Conservation (phyloP, 2,113 vertebrate genomes). For the Zosterops hypoxanthus region DNA sequence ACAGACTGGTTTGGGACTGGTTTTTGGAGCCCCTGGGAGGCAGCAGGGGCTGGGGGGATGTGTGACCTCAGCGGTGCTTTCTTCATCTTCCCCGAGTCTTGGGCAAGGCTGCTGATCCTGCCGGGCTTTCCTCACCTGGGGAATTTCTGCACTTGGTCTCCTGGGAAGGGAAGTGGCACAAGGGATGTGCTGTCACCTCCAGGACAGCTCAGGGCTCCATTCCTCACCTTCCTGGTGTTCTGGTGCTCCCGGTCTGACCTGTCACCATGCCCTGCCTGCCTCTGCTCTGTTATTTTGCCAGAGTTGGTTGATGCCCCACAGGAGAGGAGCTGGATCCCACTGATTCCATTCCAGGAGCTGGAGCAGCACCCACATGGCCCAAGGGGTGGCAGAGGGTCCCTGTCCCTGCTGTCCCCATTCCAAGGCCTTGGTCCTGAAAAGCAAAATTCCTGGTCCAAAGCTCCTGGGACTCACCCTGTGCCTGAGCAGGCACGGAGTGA, state of each 20-base stretch:
- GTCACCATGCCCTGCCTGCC: accelerated
- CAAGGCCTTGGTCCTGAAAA: neutral
- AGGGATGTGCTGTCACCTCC: neutral
- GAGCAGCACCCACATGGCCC: neutral
- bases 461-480: neutral
- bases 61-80: neutral
- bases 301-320: neutral
- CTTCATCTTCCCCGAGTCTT: neutral
- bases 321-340: neutral
- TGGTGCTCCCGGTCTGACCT: accelerated
- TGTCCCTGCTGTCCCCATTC: neutral
- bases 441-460: neutral
- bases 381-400: neutral
- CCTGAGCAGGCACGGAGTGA: neutral
- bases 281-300: accelerated
- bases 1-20: neutral
- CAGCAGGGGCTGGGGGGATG: neutral
- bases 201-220: neutral
- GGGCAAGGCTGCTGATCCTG: neutral
- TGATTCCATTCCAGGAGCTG: neutral
- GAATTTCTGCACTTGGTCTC: neutral
- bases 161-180: neutral
- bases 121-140: neutral
- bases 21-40: neutral
- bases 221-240: neutral